phyloP scores from a whole-genome alignment of 2,888 invertebrate species.

The Ditylenchus weischeri region DNA sequence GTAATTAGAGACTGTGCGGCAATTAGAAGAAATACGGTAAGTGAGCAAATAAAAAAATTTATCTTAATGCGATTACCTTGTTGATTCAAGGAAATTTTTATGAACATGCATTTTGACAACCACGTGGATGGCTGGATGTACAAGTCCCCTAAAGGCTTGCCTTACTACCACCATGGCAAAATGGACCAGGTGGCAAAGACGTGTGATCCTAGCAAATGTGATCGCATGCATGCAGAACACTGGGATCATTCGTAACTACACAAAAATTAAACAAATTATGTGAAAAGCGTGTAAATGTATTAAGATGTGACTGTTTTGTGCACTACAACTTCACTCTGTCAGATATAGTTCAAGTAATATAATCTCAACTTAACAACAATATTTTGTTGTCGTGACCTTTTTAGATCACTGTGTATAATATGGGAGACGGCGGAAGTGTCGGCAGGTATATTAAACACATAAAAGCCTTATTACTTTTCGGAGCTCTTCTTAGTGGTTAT shows the following conservation, averaged over 20 bases:
- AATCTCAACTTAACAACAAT: slow-evolving; percentile 7
- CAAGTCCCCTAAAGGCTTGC: slow-evolving; percentile 46
- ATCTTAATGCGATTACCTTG: no score
- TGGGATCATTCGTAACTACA: slow-evolving; percentile 29
- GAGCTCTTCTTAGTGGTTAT: slow-evolving; percentile 32
- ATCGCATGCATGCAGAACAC: slow-evolving; percentile 28
- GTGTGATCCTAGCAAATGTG: slow-evolving; percentile 38
- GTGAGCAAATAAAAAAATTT: no score
- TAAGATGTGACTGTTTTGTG: slow-evolving; percentile 48
- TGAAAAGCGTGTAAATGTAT: no score
- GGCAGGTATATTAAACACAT: slow-evolving; percentile 21
- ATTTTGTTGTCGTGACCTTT: slow-evolving; percentile 11
- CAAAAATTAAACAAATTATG: no score
- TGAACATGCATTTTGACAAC: slow-evolving; percentile 55
- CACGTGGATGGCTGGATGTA: slow-evolving; percentile 50
- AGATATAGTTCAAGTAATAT: slow-evolving; percentile 43
- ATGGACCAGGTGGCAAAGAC: slow-evolving; percentile 37
- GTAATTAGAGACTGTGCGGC: no score
- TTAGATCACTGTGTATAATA: slow-evolving; percentile 49
- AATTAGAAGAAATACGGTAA: no score
- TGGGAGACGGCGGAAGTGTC: slow-evolving; percentile 47
- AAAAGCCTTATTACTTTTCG: not conserved
- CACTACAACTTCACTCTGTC: slow-evolving; percentile 46
- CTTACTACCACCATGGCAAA: slow-evolving; percentile 46
- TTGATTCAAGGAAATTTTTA: slow-evolving; percentile 45